Base-by-base conservation (phyloP, 2,113 vertebrate genomes). In the Colinus virginianus region DNA sequence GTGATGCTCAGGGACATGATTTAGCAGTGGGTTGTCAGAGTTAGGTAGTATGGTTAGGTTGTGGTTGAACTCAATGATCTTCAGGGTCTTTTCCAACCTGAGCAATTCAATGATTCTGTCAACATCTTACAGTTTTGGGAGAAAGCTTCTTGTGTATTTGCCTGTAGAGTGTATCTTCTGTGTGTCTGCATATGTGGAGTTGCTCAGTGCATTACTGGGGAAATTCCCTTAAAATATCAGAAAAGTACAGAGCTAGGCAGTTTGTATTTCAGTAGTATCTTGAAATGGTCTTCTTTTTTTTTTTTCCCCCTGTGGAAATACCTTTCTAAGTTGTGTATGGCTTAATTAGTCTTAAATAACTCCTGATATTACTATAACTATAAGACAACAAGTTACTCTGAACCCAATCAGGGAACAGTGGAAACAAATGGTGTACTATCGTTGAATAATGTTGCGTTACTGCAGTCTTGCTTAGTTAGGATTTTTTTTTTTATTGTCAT, bases 331-430 rank as follows among this genome's bases (percentile, higher is more conserved):
- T 26, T 84, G 6, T 28, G 30, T 53, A 38, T 64, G 68, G 58
- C 58, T 87, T 92, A 48, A 68, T 64, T 84, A 64, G 62, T 78
- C 43, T 87, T 71, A 56, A 90, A 46, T 43, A 68, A 25, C 19
- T 88, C 55, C 46, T 46, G 30, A 25, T 77, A 14, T 56, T 88
- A 55, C 36, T 91, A 32, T 80, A 77, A 53, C 15, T 82, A 40
- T 74, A 67, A 42, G 83, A 13, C 20, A 62, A 25, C 40, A 71
- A 72, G 23, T 61, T 45, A 78, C 16, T 49, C 48, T 74, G 30
- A 90, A 59, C 11, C 68, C 78, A 64, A 77, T 46, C 32, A 71
- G 46, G 34, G 66, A 13, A 51, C 23, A 26, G 8, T 49, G 66
- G 56, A 64, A 86, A 55, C 11, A 63, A 46, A 11, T 34, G 9